Conservation (phyloP, 1,140 invertebrate species). For the Listronotus oregonensis region DNA sequence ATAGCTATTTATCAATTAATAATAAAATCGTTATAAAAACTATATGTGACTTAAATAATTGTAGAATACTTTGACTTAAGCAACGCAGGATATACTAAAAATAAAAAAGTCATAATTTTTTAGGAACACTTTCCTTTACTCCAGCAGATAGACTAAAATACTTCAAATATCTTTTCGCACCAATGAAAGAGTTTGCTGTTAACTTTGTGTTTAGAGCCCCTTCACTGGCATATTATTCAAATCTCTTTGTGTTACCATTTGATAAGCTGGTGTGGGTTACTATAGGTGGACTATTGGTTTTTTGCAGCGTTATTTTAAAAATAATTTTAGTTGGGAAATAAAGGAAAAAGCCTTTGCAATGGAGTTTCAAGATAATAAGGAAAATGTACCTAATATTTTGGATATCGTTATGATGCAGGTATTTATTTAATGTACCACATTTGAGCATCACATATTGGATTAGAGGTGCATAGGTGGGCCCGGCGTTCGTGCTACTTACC, state of each 20-base stretch:
- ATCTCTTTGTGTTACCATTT: constrained; percentile 67
- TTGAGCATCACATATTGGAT: no score
- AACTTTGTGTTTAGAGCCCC: constrained; percentile 67
- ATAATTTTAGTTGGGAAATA: constrained; percentile 44
- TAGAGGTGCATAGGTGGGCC: no score
- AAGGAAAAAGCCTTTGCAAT: constrained; percentile 19
- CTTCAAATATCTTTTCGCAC: constrained; percentile 2
- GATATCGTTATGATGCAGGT: constrained; percentile 19
- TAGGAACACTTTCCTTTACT: constrained; percentile 1
- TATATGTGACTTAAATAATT: no score
- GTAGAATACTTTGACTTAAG: no score
- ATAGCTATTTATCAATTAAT: no score
- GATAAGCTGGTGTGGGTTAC: constrained; percentile 45
- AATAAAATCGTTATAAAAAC: no score
- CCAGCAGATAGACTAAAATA: not conserved
- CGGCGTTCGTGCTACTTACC: no score
- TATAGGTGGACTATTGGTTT: constrained; percentile 12
- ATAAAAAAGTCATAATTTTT: no score
- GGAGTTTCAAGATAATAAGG: not conserved
- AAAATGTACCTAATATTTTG: constrained; percentile 5
- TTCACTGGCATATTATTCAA: constrained; percentile 65
- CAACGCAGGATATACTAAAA: no score
- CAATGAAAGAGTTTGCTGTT: not conserved
- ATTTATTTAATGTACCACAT: no score
- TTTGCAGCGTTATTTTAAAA: constrained; percentile 27